phyloP scores from a whole-genome alignment of 2,888 invertebrate species.

The Perizoma affinitatum region DNA sequence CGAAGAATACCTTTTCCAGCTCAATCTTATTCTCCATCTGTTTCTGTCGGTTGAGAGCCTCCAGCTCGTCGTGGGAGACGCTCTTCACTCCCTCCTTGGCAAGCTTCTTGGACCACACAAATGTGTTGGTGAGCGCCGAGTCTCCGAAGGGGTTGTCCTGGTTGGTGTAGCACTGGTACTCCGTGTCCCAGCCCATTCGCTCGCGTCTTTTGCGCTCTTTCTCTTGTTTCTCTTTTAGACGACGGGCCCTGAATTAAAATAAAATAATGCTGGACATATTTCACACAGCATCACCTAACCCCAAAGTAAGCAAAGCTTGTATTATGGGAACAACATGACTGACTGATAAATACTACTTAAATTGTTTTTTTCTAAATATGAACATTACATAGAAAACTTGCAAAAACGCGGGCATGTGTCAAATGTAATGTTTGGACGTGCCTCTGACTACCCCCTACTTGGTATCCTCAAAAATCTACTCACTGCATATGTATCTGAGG shows the following conservation, averaged over 20 bases:
- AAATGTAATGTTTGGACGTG: too few relatives aligned
- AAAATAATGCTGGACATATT: constrained; percentile 5
- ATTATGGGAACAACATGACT: too few relatives aligned
- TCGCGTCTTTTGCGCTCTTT: constrained; percentile 95
- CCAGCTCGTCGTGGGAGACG: constrained; percentile 91
- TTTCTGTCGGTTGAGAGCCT: constrained; percentile 92
- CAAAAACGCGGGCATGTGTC: too few relatives aligned
- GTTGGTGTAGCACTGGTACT: constrained; percentile 98
- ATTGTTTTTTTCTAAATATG: too few relatives aligned
- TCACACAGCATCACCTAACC: neutral
- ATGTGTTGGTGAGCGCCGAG: constrained; percentile 96
- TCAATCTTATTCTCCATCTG: constrained; percentile 96
- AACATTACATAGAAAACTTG: too few relatives aligned
- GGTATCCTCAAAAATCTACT: too few relatives aligned
- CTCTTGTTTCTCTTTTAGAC: constrained; percentile 94
- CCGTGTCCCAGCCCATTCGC: constrained; percentile 98
- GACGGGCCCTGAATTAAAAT: constrained; percentile 79
- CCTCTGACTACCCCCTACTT: too few relatives aligned
- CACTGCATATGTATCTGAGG: too few relatives aligned
- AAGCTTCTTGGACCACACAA: constrained; percentile 98
- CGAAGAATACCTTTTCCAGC: constrained; percentile 90
- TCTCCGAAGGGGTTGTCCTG: constrained; percentile 99
- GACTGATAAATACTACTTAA: too few relatives aligned
- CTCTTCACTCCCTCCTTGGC: constrained; percentile 95
- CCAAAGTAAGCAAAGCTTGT: too few relatives aligned